Base-by-base conservation (phyloP, 2,113 vertebrate species). In the Menura novaehollandiae region DNA sequence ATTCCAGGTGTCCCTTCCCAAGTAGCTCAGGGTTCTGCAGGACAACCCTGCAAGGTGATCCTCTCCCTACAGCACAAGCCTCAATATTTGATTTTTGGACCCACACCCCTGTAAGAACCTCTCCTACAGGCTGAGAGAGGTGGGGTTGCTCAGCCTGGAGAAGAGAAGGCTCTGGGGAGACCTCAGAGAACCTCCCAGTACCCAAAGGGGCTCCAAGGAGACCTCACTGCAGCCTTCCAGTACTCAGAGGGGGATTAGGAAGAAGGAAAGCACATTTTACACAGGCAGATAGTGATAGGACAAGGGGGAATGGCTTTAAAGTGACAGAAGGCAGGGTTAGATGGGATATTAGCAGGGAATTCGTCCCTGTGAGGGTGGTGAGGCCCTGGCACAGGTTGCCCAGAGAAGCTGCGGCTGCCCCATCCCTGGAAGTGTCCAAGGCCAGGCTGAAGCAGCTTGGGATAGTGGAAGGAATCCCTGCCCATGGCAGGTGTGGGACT, bases 311-410 rank as follows among this genome's bases (percentile, higher is more conserved):
- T 8, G 27, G 73, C 21, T 68, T 20, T 3, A 2, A 5, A 21
- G 2, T 68, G 46, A 11, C 37, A 69, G 12, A 53, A 33, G 27
- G 18, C 18, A 60, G 27, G 22, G 30, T 0, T 1, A 1, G 22
- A 10, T 23, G 12, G 28, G 47, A 30, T 24, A 1, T 7, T 23
- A 0, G n/a, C 1, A 6, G 0, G 23, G 47, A 62, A 71, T 39
- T 78, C 0, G 1, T 24, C 10, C 12, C 59, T 41, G 23, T 0
- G 12, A 62, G 39, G 23, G 23, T n/a, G 55, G 6, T 1, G 0
- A 75, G 20, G 11, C 26, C 13, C 62, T 68, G 62, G 52, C 37
- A 37, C 44, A 76, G 69, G 14, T 3, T 85, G 35, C 52, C 52
- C 62, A 76, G 44, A 44, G 72, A 0, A 69, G 63, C 72, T 68